Conservation (phyloP, 2,888 invertebrate genomes). For the Pristionchus fissidentatus region DNA sequence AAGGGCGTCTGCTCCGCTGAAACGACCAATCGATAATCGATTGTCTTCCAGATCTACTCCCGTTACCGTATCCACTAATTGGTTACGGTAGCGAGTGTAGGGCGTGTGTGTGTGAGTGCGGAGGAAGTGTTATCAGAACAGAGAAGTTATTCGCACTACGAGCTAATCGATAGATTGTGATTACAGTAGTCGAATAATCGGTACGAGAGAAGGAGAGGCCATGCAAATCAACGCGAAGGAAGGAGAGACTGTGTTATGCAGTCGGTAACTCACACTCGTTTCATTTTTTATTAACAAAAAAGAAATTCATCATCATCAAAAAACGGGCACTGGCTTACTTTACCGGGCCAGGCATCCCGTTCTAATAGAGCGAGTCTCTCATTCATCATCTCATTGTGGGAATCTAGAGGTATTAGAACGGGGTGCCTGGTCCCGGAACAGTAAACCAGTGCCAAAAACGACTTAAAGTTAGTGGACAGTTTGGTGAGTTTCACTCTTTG, state of each 20-base stretch:
- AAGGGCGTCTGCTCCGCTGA: conserved; percentile 74
- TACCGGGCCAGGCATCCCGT: too few relatives aligned
- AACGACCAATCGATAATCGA: conserved; percentile 50
- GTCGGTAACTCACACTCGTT: not conserved
- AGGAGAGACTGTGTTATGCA: not conserved
- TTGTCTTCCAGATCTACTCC: not conserved
- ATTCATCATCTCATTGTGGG: too few relatives aligned
- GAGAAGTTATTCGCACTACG: not conserved
- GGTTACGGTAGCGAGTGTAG: conserved; percentile 34
- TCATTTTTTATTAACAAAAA: not conserved
- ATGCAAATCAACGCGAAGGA: conserved; percentile 14
- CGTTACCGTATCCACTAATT: not conserved
- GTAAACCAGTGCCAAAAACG: conserved; percentile 17
- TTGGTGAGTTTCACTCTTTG: not conserved
- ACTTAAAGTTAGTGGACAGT: conserved; percentile 5
- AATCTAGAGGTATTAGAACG: too few relatives aligned
- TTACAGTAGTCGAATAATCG: conserved; percentile 6
- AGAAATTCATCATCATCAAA: too few relatives aligned
- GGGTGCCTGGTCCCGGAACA: too few relatives aligned
- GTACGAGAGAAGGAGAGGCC: conserved; percentile 6
- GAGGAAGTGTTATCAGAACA: not conserved
- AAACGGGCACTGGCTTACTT: too few relatives aligned
- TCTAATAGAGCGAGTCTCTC: too few relatives aligned
- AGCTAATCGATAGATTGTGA: not conserved
- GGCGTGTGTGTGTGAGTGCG: conserved; percentile 5